Evolutionary conservation across 2,797 vertebrate genomes (phyloP).

Genomic region (Eleutherodactylus coqui): DNA sequence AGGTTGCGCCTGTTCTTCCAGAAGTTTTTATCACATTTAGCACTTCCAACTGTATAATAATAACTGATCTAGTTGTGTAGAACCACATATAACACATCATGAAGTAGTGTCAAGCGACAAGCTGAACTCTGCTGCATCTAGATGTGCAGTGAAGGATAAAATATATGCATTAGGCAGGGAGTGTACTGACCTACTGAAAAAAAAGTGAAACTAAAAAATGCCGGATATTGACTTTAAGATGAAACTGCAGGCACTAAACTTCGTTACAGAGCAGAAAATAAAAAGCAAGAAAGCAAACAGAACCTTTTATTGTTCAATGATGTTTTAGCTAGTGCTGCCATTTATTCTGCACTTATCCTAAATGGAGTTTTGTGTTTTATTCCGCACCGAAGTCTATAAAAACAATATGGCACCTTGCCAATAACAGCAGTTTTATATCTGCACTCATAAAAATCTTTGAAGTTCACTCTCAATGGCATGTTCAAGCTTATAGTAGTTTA

Average conservation of each 20-base stretch:
- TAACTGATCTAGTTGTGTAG: no score
- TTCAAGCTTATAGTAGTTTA: conserved; percentile 20
- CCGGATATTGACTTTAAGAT: conserved; percentile 26
- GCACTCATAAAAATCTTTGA: conserved; percentile 45
- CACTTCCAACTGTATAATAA: no score
- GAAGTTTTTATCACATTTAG: neutral
- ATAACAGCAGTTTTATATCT: conserved; percentile 45
- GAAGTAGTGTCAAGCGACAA: neutral
- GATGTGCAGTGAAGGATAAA: neutral
- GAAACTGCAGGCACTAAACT: conserved; percentile 16
- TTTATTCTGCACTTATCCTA: conserved; percentile 25
- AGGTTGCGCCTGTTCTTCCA: no score
- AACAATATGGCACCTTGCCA: conserved; percentile 41
- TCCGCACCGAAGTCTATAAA: conserved; percentile 31
- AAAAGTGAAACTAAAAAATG: neutral
- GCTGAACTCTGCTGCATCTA: neutral
- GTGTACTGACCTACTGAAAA: neutral
- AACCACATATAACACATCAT: neutral
- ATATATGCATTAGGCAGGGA: neutral
- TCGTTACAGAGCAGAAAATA: conserved; percentile 11
- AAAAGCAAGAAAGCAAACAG: conserved; percentile 1
- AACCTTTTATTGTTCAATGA: conserved; percentile 30
- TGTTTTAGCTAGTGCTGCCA: conserved; percentile 30
- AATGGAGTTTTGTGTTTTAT: conserved; percentile 46
- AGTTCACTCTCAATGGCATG: conserved; percentile 18